A percentile compares a stretch with the other conserved stretches of the same genome.
Evolutionary conservation across 2,113 vertebrate genomes (phyloP).

Genomic region (Bambusicola thoracicus): DNA sequence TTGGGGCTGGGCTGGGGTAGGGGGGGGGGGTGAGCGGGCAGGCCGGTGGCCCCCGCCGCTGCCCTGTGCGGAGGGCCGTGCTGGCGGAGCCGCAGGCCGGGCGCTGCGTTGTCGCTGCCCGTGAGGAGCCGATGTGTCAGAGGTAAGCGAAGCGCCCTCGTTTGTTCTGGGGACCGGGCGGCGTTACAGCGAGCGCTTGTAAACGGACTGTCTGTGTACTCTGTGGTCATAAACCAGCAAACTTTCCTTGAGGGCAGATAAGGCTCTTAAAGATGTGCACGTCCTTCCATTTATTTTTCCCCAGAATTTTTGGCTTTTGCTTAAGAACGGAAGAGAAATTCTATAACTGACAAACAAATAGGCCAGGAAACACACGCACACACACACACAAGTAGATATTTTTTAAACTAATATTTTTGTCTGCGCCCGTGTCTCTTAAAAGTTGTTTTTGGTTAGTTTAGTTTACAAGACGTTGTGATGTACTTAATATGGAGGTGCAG

Average conservation of each 20-base stretch:
- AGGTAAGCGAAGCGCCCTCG: too few species aligned
- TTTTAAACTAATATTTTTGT: neutral
- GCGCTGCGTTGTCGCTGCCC: too few species aligned
- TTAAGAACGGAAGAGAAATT: neutral
- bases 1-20: too few species aligned
- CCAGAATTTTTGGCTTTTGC: neutral
- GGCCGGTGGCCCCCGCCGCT: neutral
- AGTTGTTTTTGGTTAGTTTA: neutral
- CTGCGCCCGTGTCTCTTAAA: accelerated
- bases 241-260: too few species aligned
- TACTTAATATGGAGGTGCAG: neutral
- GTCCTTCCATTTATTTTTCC: neutral
- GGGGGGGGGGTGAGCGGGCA: too few species aligned
- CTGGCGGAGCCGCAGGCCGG: too few species aligned
- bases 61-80: too few species aligned
- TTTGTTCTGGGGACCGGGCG: too few species aligned
- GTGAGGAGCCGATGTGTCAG: too few species aligned
- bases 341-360: neutral
- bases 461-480: neutral
- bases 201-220: too few species aligned
- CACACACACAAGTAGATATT: neutral
- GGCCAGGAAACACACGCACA: neutral
- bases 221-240: too few species aligned
- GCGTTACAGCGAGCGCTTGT: too few species aligned
- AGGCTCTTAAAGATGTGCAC: neutral